phyloP scores from a whole-genome alignment of 2,888 invertebrate species.

The Flabesymbios commensalis region DNA sequence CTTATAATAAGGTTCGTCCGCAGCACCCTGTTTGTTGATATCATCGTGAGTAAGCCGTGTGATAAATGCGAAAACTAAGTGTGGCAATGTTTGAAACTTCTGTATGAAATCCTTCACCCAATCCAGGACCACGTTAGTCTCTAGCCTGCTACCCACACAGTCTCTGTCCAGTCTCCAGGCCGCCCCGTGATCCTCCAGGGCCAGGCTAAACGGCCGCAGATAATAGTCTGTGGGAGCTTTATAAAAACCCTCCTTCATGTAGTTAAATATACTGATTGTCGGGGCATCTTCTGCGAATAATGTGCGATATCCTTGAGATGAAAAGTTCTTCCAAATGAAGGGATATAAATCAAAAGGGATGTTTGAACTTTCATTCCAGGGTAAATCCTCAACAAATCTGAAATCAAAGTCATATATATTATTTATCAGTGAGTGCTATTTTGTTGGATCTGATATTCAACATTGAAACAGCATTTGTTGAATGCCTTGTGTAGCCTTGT shows the following conservation, averaged over 20 bases:
- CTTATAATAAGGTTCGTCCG: slow-evolving; percentile 71
- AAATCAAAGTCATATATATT: too few species aligned
- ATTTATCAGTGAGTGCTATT: too few species aligned
- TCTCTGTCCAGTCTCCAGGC: slow-evolving; percentile 31
- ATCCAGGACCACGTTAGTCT: slow-evolving; percentile 73
- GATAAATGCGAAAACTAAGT: slow-evolving; percentile 85
- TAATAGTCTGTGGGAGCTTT: slow-evolving; percentile 83
- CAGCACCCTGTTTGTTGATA: slow-evolving; percentile 76
- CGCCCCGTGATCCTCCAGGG: slow-evolving; percentile 57
- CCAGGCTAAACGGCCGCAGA: slow-evolving; percentile 74
- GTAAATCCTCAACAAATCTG: slow-evolving; percentile 41
- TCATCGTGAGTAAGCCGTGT: slow-evolving; percentile 83
- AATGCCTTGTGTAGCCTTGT: too few species aligned
- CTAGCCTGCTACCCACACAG: slow-evolving; percentile 73
- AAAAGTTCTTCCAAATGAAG: slow-evolving; percentile 82
- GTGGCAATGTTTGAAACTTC: slow-evolving; percentile 67
- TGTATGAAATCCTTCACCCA: slow-evolving; percentile 66
- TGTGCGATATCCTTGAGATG: slow-evolving; percentile 74
- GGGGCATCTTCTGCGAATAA: slow-evolving; percentile 82
- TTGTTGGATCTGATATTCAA: too few species aligned
- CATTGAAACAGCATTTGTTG: too few species aligned
- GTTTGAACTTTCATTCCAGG: slow-evolving; percentile 53
- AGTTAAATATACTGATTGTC: slow-evolving; percentile 79
- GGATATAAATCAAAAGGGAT: slow-evolving; percentile 72
- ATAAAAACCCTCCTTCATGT: slow-evolving; percentile 75